These are phyloP conservation scores for Vesta saturnalis DNA, from an alignment of 2,888 invertebrate species.

Conservation along the genomic window DNA sequence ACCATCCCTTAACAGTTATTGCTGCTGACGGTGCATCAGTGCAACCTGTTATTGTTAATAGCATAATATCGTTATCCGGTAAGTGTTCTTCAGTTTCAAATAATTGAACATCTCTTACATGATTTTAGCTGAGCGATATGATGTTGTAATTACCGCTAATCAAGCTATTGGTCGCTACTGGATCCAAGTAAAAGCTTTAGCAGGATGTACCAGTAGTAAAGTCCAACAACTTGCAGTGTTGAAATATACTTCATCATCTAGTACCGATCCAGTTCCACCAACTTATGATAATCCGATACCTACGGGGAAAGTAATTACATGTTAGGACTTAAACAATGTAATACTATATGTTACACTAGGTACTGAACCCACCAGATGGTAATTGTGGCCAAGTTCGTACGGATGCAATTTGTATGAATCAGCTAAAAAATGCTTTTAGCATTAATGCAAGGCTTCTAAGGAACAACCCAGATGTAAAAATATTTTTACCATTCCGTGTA, in stretches of 20 bases:
- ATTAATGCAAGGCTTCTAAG: slow-evolving; percentile 83
- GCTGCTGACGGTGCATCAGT: slow-evolving; percentile 93
- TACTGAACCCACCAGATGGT: slow-evolving; percentile 60
- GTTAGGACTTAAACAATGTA: background rate
- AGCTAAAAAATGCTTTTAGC: slow-evolving; percentile 81
- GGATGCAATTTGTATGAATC: slow-evolving; percentile 87
- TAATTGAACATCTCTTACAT: background rate
- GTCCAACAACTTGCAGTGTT: slow-evolving; percentile 87
- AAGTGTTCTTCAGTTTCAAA: slow-evolving; percentile 44
- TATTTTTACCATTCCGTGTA: slow-evolving; percentile 91
- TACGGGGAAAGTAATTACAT: no score
- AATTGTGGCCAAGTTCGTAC: slow-evolving; percentile 57
- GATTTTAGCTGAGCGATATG: slow-evolving; percentile 89
- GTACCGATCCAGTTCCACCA: no score
- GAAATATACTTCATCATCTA: slow-evolving; percentile 83
- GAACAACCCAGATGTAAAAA: slow-evolving; percentile 86
- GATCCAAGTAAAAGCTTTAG: slow-evolving; percentile 90
- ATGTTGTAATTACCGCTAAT: slow-evolving; percentile 88
- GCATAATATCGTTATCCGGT: slow-evolving; percentile 91
- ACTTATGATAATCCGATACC: no score
- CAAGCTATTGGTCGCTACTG: slow-evolving; percentile 86
- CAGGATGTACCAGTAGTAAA: slow-evolving; percentile 89
- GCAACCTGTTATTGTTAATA: slow-evolving; percentile 85
- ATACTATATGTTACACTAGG: no score
- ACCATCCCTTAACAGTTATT: slow-evolving; percentile 84